Percentiles rank a stretch among this genome's conserved stretches.
Conservation (phyloP, 2,113 vertebrate genomes). For the Paraplagusia blochii region DNA sequence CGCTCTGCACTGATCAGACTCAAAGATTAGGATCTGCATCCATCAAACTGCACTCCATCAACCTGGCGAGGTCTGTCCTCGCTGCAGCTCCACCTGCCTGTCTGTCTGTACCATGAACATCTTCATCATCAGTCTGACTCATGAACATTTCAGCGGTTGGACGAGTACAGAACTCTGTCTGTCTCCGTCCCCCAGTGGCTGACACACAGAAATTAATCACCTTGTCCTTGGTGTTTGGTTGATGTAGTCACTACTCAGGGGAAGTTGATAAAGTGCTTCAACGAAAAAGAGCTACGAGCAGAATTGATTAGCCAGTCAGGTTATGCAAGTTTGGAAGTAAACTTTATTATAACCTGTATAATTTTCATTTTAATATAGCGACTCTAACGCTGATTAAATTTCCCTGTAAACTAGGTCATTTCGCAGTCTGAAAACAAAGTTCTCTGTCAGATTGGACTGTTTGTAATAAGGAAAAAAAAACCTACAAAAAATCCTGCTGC, state of each 20-base stretch:
- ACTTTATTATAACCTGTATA: too few species aligned
- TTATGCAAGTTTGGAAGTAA: too few species aligned
- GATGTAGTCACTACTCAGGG: background rate
- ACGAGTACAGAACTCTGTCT: background rate
- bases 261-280: background rate
- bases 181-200: background rate
- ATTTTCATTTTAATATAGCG: too few species aligned
- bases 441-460: too few species aligned
- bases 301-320: too few species aligned
- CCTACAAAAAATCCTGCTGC: too few species aligned
- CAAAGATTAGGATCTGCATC: conserved; percentile 38
- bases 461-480: too few species aligned
- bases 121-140: background rate
- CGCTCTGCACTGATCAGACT: conserved; percentile 25
- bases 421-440: too few species aligned
- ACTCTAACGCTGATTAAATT: too few species aligned
- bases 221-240: background rate
- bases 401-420: too few species aligned
- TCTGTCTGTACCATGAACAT: background rate
- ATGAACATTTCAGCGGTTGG: background rate
- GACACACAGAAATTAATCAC: background rate
- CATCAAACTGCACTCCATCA: conserved; percentile 41
- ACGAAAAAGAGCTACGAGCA: too few species aligned
- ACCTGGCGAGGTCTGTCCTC: conserved; percentile 2
- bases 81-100: background rate